Base-by-base conservation (phyloP, 2,113 vertebrate species). In the Rhagologus leucostigma region DNA sequence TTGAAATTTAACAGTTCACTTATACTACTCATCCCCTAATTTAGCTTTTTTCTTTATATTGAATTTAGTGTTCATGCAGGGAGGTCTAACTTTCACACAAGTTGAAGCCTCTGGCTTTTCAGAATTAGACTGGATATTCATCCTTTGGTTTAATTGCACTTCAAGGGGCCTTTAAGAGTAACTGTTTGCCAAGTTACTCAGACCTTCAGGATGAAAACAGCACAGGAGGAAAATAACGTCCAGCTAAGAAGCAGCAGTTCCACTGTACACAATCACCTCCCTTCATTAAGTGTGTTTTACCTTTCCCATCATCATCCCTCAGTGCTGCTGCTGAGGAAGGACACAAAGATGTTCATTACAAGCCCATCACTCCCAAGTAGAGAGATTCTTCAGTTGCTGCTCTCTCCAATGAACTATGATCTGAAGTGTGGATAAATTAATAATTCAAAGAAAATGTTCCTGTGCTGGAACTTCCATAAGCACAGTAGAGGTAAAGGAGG, bases 1-100 rank as follows among this genome's bases (percentile, higher is more conserved):
- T n/a, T 67, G 60, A 80, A 96, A 93, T 79, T 29, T 79, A 94
- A 71, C 84, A 82, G 57, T 83, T 89, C 75, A 65, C 67, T 94
- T 77, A 65, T 83, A 60, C 29, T n/a, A 57, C 68, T 82, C 33
- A 53, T 62, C 50, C 69, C n/a, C 22, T 89, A 85, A 94, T 94
- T 86, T 60, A 73, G 73, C 16, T 63, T 76, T 53, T 41, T 76
- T 26, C 47, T 68, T 84, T 47, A 41, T 20, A 35, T 10, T 93
- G 39, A 87, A 71, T 68, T 68, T 37, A 49, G n/a, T 52, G 37
- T 27, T 97, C 74, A 23, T 30, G n/a, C 32, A 80, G 49, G 26
- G 53, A 83, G 17, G 32, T 41, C 62, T 37, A 22, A n/a, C 69
- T 60, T 56, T 18, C 57, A 71, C 1, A 2, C 27, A 87, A 90